Base-by-base conservation (phyloP, 2,113 vertebrate species). In the Prietella phreatophila region DNA sequence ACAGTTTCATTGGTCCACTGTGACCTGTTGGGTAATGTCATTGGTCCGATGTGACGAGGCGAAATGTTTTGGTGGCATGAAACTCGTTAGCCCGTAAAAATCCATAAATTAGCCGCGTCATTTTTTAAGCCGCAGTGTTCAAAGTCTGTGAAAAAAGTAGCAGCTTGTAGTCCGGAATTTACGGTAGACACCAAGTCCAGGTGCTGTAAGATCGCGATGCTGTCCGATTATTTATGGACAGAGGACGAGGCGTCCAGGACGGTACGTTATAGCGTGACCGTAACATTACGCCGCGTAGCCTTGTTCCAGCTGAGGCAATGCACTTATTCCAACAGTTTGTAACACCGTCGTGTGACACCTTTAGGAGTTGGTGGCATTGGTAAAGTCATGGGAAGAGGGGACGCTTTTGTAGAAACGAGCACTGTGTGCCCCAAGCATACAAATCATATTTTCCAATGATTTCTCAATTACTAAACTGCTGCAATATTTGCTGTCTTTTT, bases 401-500 rank as follows among this genome's bases (percentile, higher is more conserved):
- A 15, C 50, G 1, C 42, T 27, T 33, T 53, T 55, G 50, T 1
- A 56, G 33, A 10, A 10, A 19, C 2, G 0, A 7, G 30, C 20
- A 5, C 55, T 30, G 27, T 50, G 8, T 30, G 14, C 27, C 6
- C 67, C 30, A 69, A 84, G 79, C 17, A n/a, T 85, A 65, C 63
- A 86, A 76, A 76, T 90, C 63, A 65, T 53, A 82, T 53, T 56
- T 88, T 67, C n/a, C 79, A 83, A 36, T 81, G 30, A 75, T 92
- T 91, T 92, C 90, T 88, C 87, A 92, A 90, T 89, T 79, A 81
- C 36, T 83, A 76, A 58, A 75, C 85, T 83, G 9, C 87, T 88
- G 85, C 88, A 91, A 89, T 91, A 86, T 91, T 91, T 91, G 88
- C 83, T 71, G 60, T 81, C 47, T 61, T 88, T 22, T 88, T 42